These are phyloP conservation scores for Adoxophyes honmai DNA, from an alignment of 1,140 invertebrate genomes.

Conservation along the genomic window DNA sequence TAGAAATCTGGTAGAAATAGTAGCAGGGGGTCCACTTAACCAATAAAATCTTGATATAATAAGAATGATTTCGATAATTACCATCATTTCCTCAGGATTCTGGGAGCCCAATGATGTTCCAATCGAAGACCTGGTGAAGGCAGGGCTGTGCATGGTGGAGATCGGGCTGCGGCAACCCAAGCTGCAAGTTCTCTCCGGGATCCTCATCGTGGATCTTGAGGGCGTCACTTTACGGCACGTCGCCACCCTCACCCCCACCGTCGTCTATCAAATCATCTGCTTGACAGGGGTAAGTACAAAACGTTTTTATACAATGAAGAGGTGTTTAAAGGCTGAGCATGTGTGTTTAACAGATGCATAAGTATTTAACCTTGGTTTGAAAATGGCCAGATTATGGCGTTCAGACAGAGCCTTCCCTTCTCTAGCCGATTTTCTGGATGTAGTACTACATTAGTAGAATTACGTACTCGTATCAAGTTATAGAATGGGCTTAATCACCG, in stretches of 20 bases:
- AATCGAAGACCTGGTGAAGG: slow-evolving; percentile 7
- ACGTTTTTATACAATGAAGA: neutral
- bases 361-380: no score
- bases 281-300: slow-evolving; percentile 80
- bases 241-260: slow-evolving; percentile 79
- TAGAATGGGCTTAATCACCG: no score
- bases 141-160: slow-evolving; percentile 3
- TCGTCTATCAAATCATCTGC: slow-evolving; percentile 79
- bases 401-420: no score
- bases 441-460: no score
- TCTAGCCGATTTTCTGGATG: no score
- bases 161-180: neutral
- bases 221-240: slow-evolving; percentile 80
- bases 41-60: no score
- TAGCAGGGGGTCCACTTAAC: no score
- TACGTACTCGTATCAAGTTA: no score
- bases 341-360: no score
- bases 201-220: slow-evolving; percentile 81
- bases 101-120: slow-evolving; percentile 14
- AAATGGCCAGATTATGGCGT: no score
- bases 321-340: no score
- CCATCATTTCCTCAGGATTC: neutral
- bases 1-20: no score
- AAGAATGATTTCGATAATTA: neutral
- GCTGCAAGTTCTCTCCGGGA: slow-evolving; percentile 24